Base-by-base conservation (phyloP, 2,888 invertebrate species). In the Euplagia quadripunctaria region DNA sequence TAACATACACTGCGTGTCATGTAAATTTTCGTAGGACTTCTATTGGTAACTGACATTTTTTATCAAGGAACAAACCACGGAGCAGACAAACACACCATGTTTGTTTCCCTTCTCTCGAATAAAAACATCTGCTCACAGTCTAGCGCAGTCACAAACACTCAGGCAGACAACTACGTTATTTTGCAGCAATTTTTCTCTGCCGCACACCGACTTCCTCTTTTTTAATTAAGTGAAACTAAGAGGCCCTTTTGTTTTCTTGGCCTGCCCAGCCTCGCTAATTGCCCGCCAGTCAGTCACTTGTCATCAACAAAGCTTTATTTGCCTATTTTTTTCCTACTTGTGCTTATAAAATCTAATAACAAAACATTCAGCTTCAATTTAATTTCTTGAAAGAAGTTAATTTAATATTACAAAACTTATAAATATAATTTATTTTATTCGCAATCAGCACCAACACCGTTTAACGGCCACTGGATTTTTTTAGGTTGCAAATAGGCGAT, bases 171-270 rank as follows among this genome's bases (percentile, higher is more conserved):
- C 75, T 70, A 68, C 78, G 80, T 78, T 88, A 85, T 86, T 87
- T 82, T 82, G 82, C 85, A 82, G 88, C 85, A 83, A 87, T 90
- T 90, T 91, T 90, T 91, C 90, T 88, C 84, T 82, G 83, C 82
- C 82, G 71, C 75, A 80, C 83, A 84, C 85, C 85, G 81, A 82
- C 86, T 88, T 88, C 86, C 87, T 88, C 88, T 89, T 93, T 93
- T 93, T 94, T 94, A 94, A 94, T 94, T 94, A 94, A 93, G 92
- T 93, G 89, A 91, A 93, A 91, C 92, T 91, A 92, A 93, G 91
- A 91, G 93, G 89, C 89, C 87, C 90, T 90, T 91, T 93, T 92
- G 90, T 92, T 91, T 85, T 86, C 84, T 82, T 83, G 83, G 84
- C 84, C 85, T 86, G 85, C 85, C 87, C 86, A 84, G 70, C 86